Percentiles rank a stretch among this genome's conserved stretches.
Evolutionary conservation across 2,888 invertebrate genomes (phyloP).

Genomic region (Gastracanthus pulcherrimus): DNA sequence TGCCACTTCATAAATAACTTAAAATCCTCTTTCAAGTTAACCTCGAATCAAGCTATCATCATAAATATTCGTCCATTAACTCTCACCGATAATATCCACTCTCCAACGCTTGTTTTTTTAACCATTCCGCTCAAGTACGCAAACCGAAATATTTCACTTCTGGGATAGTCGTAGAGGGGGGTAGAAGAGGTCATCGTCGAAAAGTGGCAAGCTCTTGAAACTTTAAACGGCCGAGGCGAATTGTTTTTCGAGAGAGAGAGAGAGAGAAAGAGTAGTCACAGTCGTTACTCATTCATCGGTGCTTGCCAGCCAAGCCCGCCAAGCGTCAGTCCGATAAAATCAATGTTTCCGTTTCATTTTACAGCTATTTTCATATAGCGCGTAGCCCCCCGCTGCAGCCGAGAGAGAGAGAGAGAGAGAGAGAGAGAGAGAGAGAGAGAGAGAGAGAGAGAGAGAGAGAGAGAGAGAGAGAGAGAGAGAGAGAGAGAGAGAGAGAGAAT

Average conservation of each 20-base stretch:
- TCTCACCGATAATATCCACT: background rate
- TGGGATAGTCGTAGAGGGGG: background rate
- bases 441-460: no score
- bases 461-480: no score
- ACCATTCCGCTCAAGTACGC: background rate
- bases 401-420: no score
- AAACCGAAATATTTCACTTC: slow-evolving; percentile 40
- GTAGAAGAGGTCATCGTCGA: slow-evolving; percentile 31
- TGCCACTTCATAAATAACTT: no score
- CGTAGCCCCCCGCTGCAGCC: no score
- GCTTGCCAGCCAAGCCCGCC: background rate
- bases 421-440: background rate
- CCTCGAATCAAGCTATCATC: no score
- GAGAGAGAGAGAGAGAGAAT: background rate
- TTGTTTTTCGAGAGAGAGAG: slow-evolving; percentile 26
- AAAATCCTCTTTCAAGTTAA: no score
- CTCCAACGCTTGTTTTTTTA: background rate
- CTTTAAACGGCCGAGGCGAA: slow-evolving; percentile 38
- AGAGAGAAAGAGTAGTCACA: slow-evolving; percentile 25
- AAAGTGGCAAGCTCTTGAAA: slow-evolving; percentile 50
- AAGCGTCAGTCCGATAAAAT: slow-evolving; percentile 55
- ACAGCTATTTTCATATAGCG: slow-evolving; percentile 55
- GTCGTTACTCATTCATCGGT: slow-evolving; percentile 55
- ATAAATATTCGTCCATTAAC: background rate
- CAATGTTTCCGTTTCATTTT: slow-evolving; percentile 58